phyloP scores from a whole-genome alignment of 2,888 invertebrate species.

The Watsonalla binaria region DNA sequence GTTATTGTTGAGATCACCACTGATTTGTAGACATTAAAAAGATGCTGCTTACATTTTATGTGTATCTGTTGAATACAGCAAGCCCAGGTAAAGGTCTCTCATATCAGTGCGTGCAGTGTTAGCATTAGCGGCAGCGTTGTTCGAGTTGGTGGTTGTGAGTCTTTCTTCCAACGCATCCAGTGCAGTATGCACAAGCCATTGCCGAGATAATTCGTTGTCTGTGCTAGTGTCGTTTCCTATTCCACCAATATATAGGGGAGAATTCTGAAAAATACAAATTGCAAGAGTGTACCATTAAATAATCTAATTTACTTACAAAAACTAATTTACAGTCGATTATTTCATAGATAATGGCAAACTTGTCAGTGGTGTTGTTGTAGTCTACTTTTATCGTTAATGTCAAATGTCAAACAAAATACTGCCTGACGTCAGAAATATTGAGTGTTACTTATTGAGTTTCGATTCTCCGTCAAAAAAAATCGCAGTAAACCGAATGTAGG shows the following conservation, averaged over 20 bases:
- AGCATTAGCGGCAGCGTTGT: constrained; percentile 74
- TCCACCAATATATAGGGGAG: constrained; percentile 90
- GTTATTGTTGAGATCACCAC: too few species aligned
- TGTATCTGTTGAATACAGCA: constrained; percentile 95
- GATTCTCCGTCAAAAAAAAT: too few species aligned
- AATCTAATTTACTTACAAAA: neutral
- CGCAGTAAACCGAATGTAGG: too few species aligned
- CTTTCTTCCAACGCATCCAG: constrained; percentile 95
- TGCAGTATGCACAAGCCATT: constrained; percentile 95
- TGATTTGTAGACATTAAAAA: too few species aligned
- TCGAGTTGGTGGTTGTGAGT: constrained; percentile 66
- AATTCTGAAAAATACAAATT: constrained; percentile 83
- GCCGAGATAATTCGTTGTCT: constrained; percentile 91
- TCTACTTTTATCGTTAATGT: too few species aligned
- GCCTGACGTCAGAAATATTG: constrained; percentile 9
- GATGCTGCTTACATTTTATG: constrained; percentile 90
- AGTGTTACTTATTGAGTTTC: constrained; percentile 2
- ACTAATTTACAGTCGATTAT: neutral
- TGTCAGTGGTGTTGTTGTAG: too few species aligned
- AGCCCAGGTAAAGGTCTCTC: constrained; percentile 93
- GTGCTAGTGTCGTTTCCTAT: constrained; percentile 80
- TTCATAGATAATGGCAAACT: too few species aligned
- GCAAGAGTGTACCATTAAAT: neutral
- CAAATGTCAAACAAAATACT: constrained; percentile 3
- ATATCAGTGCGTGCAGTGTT: constrained; percentile 83